These are phyloP conservation scores for Drosophila asahinai DNA, from an alignment of 1,140 invertebrate species.

Conservation along the genomic window DNA sequence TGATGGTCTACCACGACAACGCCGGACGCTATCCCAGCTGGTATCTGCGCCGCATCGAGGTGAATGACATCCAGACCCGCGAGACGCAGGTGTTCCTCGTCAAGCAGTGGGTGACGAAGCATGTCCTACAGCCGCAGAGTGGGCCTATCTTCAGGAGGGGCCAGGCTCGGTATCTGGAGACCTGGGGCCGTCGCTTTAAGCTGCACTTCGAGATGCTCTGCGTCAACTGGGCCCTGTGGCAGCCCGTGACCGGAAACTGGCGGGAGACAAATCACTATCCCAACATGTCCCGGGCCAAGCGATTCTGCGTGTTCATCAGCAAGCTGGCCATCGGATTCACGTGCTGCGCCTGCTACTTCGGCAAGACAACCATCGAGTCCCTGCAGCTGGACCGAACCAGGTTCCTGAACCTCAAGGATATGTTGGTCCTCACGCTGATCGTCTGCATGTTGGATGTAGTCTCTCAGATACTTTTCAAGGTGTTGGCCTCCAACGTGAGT, in stretches of 20 bases:
- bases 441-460: not conserved
- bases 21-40: conserved; percentile 57
- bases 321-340: conserved; percentile 21
- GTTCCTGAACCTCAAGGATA: not conserved
- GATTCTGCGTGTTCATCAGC: conserved; percentile 37
- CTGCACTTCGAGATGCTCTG: conserved; percentile 26
- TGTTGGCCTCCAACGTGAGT: not conserved
- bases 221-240: conserved; percentile 59
- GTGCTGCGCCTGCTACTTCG: conserved; percentile 4
- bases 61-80: conserved; percentile 44
- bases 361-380: conserved; percentile 12
- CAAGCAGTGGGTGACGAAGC: conserved; percentile 27
- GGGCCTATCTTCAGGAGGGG: conserved; percentile 15
- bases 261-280: conserved; percentile 9
- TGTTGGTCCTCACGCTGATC: not conserved
- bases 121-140: conserved; percentile 25
- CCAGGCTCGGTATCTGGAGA: not conserved
- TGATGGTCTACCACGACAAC: conserved; percentile 48
- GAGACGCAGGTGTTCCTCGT: conserved; percentile 46
- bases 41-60: conserved; percentile 41
- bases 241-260: conserved; percentile 51
- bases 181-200: conserved; percentile 16
- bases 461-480: not conserved
- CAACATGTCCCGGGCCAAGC: conserved; percentile 42
- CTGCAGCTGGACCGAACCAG: conserved; percentile 8